These are phyloP conservation scores for Podarcis cretensis DNA, from an alignment of 2,113 vertebrate species.

Conservation along the genomic window DNA sequence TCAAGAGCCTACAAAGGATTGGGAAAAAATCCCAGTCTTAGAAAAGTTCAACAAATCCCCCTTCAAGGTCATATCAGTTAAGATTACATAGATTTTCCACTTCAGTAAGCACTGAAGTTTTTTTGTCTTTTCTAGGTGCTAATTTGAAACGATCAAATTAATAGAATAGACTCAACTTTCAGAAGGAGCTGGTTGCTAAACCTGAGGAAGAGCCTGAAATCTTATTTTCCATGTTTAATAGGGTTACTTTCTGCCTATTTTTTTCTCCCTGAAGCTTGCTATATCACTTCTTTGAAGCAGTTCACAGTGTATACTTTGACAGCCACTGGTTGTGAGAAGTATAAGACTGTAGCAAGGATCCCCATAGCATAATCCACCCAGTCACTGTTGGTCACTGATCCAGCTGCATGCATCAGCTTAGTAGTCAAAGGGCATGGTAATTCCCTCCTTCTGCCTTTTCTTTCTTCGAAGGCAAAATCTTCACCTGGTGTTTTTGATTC, in stretches of 20 bases:
- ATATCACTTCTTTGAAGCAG: conserved; percentile 68
- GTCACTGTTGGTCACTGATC: conserved; percentile 71
- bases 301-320: conserved; percentile 64
- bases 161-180: conserved; percentile 42
- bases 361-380: conserved; percentile 65
- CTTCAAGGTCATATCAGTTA: conserved; percentile 79
- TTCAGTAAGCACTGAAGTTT: conserved; percentile 49
- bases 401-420: conserved; percentile 78
- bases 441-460: conserved; percentile 80
- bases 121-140: conserved; percentile 42
- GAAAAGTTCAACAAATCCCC: conserved; percentile 78
- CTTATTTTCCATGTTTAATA: conserved; percentile 45
- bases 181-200: conserved; percentile 47
- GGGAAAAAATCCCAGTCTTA: conserved; percentile 64
- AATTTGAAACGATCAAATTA: conserved; percentile 46
- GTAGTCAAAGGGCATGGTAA: conserved; percentile 81
- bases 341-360: conserved; percentile 56
- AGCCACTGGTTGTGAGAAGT: conserved; percentile 69
- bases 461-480: conserved; percentile 79
- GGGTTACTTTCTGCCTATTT: conserved; percentile 65
- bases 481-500: conserved; percentile 86
- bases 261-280: conserved; percentile 53
- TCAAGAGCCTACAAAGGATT: conserved; percentile 76
- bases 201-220: conserved; percentile 41
- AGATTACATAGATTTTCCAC: conserved; percentile 67